Evolutionary conservation across 2,113 vertebrate genomes (phyloP), one percentile per base, ranked within the genome.

Genomic region (Macquaria ambigua): DNA sequence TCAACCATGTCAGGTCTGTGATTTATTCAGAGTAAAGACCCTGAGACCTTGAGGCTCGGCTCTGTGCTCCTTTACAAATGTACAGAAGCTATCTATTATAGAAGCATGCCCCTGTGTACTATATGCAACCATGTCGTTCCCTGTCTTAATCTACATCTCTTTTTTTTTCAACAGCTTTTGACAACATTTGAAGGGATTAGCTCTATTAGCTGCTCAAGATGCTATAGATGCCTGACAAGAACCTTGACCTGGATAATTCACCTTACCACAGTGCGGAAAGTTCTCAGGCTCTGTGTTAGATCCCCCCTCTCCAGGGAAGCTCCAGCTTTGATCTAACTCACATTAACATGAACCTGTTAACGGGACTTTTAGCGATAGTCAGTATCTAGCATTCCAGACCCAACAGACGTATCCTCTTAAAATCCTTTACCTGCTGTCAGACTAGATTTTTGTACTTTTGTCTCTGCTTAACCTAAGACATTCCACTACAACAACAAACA

Each of bases 371-470:
- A 43, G 48, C 14, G 71, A 0, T 61, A 77, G 64, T 59, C 62
- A 78, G 56, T 62, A 53, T 73, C 4, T 31, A 52, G 72, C 73
- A 0, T 75, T 50, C 34, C 12, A 48, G 41, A 79, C 43, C 39
- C n/a, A 62, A 37, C 21, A 67, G 46, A 31, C 34, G 62, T 48
- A 89, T 75, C 74, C 75, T 28, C 81, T 81, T 87, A 61, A 79
- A 82, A 55, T 77, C 6, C 83, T 67, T 72, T 16, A 52, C 8
- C 37, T 75, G 52, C 79, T 90, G 75, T 87, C 53, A 72, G 48
- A 55, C 52, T 63, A 6, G 63, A 77, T 79, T 69, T 50, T 39
- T 31, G 50, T 76, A 4, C 25, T 59, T 28, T 18, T 50, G 21
- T 73, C 20, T 68, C 23, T 50, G 55, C 28, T 88, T 75, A 82